Base-by-base conservation (phyloP, 2,888 invertebrate species). In the Choreutis nemorana region DNA sequence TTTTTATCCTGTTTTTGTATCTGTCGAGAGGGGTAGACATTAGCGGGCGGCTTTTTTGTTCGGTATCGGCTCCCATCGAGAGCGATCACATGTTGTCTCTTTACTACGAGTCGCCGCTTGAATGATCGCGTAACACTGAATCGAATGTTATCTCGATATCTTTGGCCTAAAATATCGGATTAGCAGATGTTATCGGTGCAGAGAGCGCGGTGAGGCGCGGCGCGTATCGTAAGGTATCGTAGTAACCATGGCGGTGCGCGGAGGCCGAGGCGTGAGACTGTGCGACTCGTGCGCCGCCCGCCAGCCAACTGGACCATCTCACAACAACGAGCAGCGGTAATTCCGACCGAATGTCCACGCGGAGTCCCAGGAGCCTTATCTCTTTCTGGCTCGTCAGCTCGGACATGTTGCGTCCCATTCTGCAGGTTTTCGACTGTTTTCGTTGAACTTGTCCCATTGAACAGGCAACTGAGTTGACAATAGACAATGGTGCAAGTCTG, bases 51-150 rank as follows among this genome's bases (percentile, higher is more conserved):
- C 57, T 64, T 67, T 68, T 62, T 67, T 65, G 62, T 61, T 60
- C 58, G 53, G 38, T 45, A 54, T 48, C 55, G 54, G 57, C 62
- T 64, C 62, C 62, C 63, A 56, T 60, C 54, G 56, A 52, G 54
- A 57, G 56, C 58, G 57, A 58, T 75, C 73, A 73, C 73, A 73
- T 72, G 66, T 65, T n/a, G n/a, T n/a, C n/a, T n/a, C n/a, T n/a
- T n/a, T n/a, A n/a, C n/a, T n/a, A 53, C 55, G 59, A 44, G 40
- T 48, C 28, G 23, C 18, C 48, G 40, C 41, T 42, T 43, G 44
- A 45, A 56, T 48, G 50, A 53, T 55, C 57, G 54, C 56, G 50
- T 55, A 48, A 49, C 48, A 50, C 56, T 52, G 57, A 64, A 62
- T 60, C 54, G 57, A 58, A 57, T 31, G 45, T 55, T 70, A 68